Evolutionary conservation across 2,888 invertebrate genomes (phyloP), one percentile per base, ranked within the genome.

Genomic region (Ophonus ardosiacus): DNA sequence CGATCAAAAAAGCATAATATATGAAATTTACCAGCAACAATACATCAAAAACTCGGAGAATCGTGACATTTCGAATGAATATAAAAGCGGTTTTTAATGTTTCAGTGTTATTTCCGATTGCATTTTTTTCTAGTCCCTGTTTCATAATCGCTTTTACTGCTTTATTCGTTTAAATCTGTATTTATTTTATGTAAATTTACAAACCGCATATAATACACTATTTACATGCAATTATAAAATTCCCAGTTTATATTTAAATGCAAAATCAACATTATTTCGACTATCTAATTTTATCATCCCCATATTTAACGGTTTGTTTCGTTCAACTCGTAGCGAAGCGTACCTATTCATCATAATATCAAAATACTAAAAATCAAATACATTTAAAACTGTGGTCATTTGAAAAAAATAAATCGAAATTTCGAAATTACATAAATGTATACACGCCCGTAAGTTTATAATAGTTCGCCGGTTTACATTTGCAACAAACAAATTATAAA

Each of bases 21-120:
- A 63, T 65, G 43, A 63, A 81, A 65, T 65, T 81, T 24, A 63
- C 40, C 65, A 81, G 63, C 40, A 79, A 81, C 65, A 81, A 61
- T 61, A 81, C 43, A 81, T 38, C 18, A 65, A 81, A 81, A 81
- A 10, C 43, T 21, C 38, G 61, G 51, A 57, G 24, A 78, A 56
- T 78, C 78, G 31, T 78, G 78, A 78, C 57, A 78, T 78, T 78
- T 78, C 21, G 15, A 57, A 57, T 78, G 57, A 57, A 78, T 56
- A 78, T 57, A 78, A 78, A 78, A 78, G 57, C 78, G 10, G 18
- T 51, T 74, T 74, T 68, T 78, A 57, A 57, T 78, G 78, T 78
- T 78, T 78, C 51, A 57, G 15, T 78, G 78, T 57, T 68, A 78
- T 56, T 78, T 78, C 78, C 78, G 78, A 78, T 76, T 21, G 78